Evolutionary conservation across 2,797 vertebrate genomes (phyloP), one percentile per base, ranked within the genome.

Genomic region (Coranthus polyacanthus): DNA sequence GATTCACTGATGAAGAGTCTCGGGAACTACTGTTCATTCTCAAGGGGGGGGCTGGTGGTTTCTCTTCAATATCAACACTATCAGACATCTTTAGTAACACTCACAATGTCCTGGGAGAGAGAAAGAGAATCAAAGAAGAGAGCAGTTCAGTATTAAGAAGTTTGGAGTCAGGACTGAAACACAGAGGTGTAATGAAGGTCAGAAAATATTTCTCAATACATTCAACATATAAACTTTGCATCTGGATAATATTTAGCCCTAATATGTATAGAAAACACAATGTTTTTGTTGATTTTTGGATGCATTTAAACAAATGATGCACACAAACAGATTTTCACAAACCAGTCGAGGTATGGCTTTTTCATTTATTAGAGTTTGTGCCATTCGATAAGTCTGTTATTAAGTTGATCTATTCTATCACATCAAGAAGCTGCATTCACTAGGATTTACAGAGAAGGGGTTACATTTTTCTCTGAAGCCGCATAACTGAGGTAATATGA

Each of bases 21-120:
- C 97, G 93, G 72, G 96, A 98, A 93, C 96, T 98, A 93, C 97
- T 99, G 94, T 98, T 99, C 98, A 99, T 99, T 95, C 98, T 99
- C 94, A 99, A 83, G 26, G 97, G 98, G 9, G 97, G 98, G 85
- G 98, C 97, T 87, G 98, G 98, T 91, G 97, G 97, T 94, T 98
- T 99, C 93, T 99, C 98, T 95, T 98, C 97, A 95, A 96, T 94
- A 94, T 98, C 97, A 68, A 96, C 93, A 92, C 96, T 92, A 95
- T 98, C 96, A 90, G 97, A 99, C 98, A 99, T 99, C 94, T 97
- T 99, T 95, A 96, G 93, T 85, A 92, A 89, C 91, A 89, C 95
- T 96, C 94, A 96, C 94, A 94, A 93, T 91, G 91, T 94, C 95
- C 97, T 97, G 83, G 6, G 38, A 67, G 51, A 68, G 9, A 75